These are phyloP conservation scores for Onthophagus taurus DNA, from an alignment of 1,140 invertebrate genomes.

Conservation along the genomic window DNA sequence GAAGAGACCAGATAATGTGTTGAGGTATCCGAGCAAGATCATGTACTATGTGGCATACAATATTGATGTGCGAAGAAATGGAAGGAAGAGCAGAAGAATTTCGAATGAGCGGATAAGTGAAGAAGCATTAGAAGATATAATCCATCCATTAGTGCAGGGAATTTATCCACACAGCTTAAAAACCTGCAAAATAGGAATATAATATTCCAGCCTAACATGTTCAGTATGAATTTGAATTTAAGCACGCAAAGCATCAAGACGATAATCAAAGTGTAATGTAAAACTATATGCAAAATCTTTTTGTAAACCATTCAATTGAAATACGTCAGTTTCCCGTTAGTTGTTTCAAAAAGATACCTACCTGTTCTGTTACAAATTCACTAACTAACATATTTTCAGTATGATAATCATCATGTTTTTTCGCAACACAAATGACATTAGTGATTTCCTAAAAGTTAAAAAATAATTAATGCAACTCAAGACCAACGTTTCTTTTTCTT, in stretches of 20 bases:
- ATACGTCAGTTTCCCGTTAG: background rate
- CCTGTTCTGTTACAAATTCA: constrained; percentile 63
- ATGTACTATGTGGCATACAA: no score
- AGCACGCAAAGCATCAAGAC: background rate
- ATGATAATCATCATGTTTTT: constrained; percentile 54
- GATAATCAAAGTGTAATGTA: background rate
- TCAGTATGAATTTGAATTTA: background rate
- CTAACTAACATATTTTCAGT: constrained; percentile 60
- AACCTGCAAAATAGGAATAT: no score
- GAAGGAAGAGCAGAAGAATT: no score
- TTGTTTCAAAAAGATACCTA: constrained; percentile 29
- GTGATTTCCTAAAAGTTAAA: constrained; percentile 22
- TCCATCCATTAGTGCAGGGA: no score
- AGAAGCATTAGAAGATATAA: no score
- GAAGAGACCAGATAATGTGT: no score
- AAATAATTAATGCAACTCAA: no score
- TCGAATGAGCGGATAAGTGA: no score
- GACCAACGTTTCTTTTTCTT: background rate
- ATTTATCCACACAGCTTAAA: no score
- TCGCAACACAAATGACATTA: constrained; percentile 53
- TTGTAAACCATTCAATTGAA: background rate
- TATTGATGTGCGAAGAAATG: no score
- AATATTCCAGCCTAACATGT: background rate
- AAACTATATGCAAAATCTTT: background rate
- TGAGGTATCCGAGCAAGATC: no score